Conservation (phyloP, 2,888 invertebrate species). For the Hemicrepidius hirtus region DNA sequence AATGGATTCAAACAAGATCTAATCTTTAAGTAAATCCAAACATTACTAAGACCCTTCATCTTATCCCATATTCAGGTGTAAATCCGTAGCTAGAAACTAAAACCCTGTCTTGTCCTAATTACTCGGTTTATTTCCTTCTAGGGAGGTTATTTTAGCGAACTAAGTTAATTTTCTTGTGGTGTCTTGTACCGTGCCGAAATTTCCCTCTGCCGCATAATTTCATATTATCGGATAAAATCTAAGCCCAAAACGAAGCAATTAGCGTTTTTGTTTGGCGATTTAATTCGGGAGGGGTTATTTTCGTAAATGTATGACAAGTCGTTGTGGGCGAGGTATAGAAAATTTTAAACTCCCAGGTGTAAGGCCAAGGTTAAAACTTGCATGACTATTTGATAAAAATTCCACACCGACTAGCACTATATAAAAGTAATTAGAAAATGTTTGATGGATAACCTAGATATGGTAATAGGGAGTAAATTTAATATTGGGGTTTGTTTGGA, state of each 20-base stretch:
- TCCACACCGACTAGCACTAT: constrained; percentile 7
- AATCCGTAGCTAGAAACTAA: constrained; percentile 1
- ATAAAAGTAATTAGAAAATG: constrained; percentile 28
- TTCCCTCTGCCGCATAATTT: constrained; percentile 4
- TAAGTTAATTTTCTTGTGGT: constrained; percentile 12
- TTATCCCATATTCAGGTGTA: constrained; percentile 20
- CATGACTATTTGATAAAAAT: constrained; percentile 34
- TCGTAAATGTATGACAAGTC: neutral
- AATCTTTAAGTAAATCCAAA: neutral
- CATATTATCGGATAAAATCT: neutral
- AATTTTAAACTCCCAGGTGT: constrained; percentile 9
- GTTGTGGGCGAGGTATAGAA: neutral
- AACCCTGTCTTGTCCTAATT: constrained; percentile 12
- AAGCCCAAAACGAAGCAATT: constrained; percentile 2
- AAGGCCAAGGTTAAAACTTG: constrained; percentile 28
- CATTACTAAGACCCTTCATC: constrained; percentile 5
- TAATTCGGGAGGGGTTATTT: neutral
- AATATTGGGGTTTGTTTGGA: neutral
- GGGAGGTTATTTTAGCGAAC: neutral
- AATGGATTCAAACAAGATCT: neutral
- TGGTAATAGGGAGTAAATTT: constrained; percentile 19
- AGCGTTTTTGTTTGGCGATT: neutral
- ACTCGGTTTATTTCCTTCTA: constrained; percentile 19
- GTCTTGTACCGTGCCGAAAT: neutral
- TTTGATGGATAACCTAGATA: constrained; percentile 27